Evolutionary conservation across 1,140 invertebrate genomes (phyloP).

Genomic region (Mylabris phalerata): DNA sequence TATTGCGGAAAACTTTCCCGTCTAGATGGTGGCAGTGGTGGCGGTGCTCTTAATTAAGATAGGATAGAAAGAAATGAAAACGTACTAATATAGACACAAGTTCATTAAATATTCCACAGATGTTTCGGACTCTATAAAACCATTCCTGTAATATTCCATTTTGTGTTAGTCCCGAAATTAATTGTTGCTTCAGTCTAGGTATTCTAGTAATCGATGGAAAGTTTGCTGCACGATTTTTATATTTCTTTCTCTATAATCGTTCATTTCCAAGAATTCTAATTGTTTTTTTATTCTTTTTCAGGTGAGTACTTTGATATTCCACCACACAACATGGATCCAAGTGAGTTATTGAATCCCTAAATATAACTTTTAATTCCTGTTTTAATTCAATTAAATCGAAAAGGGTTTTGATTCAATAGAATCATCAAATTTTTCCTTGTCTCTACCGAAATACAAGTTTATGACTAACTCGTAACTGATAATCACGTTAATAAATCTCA

Average conservation of each 20-base stretch:
- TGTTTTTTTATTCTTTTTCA: constrained; percentile 8
- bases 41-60: constrained; percentile 12
- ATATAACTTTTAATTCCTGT: no score
- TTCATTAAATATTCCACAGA: constrained; percentile 14
- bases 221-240: not conserved
- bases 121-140: constrained; percentile 11
- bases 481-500: no score
- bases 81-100: constrained; percentile 8
- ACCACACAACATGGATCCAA: no score
- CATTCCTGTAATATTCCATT: constrained; percentile 14
- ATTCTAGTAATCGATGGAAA: not conserved
- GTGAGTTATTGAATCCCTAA: no score
- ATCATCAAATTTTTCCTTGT: no score
- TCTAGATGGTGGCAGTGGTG: not conserved
- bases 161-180: constrained; percentile 2
- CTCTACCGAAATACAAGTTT: no score
- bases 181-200: not conserved
- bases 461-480: no score
- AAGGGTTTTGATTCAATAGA: no score
- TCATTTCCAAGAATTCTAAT: not conserved
- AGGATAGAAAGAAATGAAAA: constrained; percentile 15
- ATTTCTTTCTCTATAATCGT: not conserved
- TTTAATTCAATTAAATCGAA: no score
- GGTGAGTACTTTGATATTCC: constrained; percentile 8
- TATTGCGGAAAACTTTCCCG: constrained; percentile 8